Percentiles rank a stretch among this genome's conserved stretches.
Conservation (phyloP, 2,797 vertebrate genomes). For the Helicolenus hilgendorfi region DNA sequence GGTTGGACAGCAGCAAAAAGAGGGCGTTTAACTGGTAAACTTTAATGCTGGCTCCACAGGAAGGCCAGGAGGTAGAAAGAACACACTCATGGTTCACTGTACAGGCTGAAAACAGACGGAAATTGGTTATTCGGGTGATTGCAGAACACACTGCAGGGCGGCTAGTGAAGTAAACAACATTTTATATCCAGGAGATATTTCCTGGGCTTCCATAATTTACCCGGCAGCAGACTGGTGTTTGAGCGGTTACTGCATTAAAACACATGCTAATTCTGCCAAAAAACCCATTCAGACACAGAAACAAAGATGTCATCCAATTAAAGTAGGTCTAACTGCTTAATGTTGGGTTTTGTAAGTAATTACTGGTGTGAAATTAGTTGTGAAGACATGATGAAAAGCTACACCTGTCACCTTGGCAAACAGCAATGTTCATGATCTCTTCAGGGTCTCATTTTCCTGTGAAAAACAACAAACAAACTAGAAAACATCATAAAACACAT, state of each 20-base stretch:
- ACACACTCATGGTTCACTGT: constrained; percentile 44
- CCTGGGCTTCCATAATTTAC: constrained; percentile 2
- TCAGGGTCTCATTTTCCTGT: background rate
- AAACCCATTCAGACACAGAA: background rate
- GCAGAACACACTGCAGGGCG: constrained; percentile 25
- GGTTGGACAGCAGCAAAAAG: constrained; percentile 81
- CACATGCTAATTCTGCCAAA: background rate
- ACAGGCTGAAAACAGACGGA: constrained; percentile 37
- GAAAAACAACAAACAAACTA: background rate
- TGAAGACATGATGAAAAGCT: background rate
- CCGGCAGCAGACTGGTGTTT: background rate
- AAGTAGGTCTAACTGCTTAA: background rate
- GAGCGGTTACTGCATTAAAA: background rate
- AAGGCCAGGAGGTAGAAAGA: constrained; percentile 51
- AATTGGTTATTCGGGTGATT: constrained; percentile 45
- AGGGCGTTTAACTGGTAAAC: constrained; percentile 86
- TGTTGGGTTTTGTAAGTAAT: background rate
- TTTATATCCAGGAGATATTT: constrained; percentile 20
- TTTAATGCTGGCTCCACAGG: constrained; percentile 75
- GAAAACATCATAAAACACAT: background rate
- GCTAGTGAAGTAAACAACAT: constrained; percentile 29
- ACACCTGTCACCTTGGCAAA: background rate
- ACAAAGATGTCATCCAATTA: background rate
- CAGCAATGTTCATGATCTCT: background rate
- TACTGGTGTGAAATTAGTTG: background rate